Evolutionary conservation across 2,797 vertebrate genomes (phyloP).

Genomic region (Ceryle rudis): DNA sequence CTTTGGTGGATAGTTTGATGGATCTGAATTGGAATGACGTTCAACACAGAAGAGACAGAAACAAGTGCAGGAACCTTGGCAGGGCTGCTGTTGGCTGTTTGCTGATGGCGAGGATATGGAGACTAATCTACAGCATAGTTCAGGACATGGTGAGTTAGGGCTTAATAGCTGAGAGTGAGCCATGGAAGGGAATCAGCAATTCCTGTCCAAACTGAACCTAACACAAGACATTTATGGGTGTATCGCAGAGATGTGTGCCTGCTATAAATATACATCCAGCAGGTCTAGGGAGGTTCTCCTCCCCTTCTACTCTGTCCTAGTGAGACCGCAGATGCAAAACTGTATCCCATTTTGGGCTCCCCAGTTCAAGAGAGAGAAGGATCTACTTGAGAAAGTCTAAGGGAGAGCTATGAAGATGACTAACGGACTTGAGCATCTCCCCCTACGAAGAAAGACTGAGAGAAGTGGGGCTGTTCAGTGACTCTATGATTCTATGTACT

Average conservation of each 20-base stretch:
- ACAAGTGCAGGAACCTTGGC: conserved; percentile 23
- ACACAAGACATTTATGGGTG: background rate
- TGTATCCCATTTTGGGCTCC: no score
- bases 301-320: no score
- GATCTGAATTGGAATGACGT: background rate
- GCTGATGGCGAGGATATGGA: background rate
- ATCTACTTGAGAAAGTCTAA: no score
- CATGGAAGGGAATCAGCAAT: background rate
- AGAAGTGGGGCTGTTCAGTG: no score
- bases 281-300: no score
- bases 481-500: no score
- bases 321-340: no score
- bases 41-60: background rate
- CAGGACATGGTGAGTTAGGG: background rate
- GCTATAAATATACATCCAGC: rapidly evolving
- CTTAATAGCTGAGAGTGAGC: background rate
- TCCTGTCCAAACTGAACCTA: background rate
- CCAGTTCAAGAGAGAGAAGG: no score
- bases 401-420: no score
- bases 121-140: background rate
- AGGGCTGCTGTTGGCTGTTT: background rate
- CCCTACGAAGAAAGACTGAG: no score
- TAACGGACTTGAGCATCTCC: no score
- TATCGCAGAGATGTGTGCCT: rapidly evolving
- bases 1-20: background rate